These are phyloP conservation scores for Girardinus metallicus DNA, from an alignment of 2,797 vertebrate species.

Conservation along the genomic window DNA sequence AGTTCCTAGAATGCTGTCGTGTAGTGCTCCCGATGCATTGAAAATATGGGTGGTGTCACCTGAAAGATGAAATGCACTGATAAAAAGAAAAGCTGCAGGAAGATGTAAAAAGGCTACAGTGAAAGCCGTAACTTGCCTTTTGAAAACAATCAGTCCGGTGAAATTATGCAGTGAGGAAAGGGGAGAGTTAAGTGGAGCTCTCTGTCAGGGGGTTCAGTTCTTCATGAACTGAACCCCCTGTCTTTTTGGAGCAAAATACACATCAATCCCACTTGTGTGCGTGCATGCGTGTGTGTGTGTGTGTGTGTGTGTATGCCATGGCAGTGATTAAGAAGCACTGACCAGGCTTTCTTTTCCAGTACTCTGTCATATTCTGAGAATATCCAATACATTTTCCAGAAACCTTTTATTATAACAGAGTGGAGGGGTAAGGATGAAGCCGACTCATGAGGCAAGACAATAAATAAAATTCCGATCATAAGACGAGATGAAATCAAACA, in stretches of 20 bases:
- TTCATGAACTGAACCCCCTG: too few species aligned
- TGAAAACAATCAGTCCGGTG: constrained; percentile 42
- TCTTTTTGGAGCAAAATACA: constrained; percentile 65
- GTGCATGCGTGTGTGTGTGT: constrained; percentile 17
- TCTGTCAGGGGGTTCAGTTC: constrained; percentile 48
- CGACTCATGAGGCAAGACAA: not conserved
- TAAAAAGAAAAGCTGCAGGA: constrained; percentile 38
- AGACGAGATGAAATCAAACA: not conserved
- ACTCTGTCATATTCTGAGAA: constrained; percentile 31
- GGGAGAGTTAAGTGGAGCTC: constrained; percentile 31
- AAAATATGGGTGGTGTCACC: constrained; percentile 31
- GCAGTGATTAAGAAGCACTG: constrained; percentile 21
- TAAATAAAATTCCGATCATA: not conserved
- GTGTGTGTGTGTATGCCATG: constrained; percentile 10
- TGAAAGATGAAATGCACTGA: constrained; percentile 40
- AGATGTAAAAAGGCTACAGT: not conserved
- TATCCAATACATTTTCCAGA: constrained; percentile 15
- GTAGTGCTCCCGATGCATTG: constrained; percentile 14
- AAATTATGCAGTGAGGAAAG: constrained; percentile 27
- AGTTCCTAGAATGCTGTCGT: constrained; percentile 53
- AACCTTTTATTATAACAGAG: constrained; percentile 7
- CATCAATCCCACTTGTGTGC: constrained; percentile 53
- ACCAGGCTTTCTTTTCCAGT: constrained; percentile 25
- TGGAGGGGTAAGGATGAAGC: not conserved
- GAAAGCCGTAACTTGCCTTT: constrained; percentile 23